These are phyloP conservation scores for Holcopasites calliopsidis DNA, from an alignment of 1,140 invertebrate genomes.

Conservation along the genomic window DNA sequence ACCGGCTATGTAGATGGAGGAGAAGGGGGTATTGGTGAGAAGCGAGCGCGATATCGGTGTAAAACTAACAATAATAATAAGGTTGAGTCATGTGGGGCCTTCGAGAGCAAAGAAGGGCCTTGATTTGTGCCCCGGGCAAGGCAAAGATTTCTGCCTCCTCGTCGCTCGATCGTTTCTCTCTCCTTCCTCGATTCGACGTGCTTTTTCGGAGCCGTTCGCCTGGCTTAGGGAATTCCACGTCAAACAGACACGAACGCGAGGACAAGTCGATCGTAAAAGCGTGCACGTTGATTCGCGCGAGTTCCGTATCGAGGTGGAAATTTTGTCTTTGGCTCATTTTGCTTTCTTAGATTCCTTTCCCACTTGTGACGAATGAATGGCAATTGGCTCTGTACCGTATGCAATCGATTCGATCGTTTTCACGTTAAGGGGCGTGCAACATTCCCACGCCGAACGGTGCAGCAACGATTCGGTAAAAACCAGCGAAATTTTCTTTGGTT, in stretches of 20 bases:
- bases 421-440: not conserved
- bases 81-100: constrained; percentile 74
- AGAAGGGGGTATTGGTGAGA: not conserved
- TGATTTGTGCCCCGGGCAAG: constrained; percentile 75
- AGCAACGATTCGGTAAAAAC: not conserved
- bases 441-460: not conserved
- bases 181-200: constrained; percentile 44
- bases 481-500: no score
- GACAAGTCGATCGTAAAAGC: constrained; percentile 3
- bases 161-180: constrained; percentile 50
- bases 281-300: not conserved
- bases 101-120: constrained; percentile 71
- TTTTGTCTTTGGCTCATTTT: not conserved
- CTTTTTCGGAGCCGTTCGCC: constrained; percentile 56
- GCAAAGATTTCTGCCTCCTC: constrained; percentile 65
- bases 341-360: not conserved
- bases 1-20: no score
- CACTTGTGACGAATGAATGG: constrained; percentile 28
- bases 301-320: not conserved
- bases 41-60: constrained; percentile 33
- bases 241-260: constrained; percentile 19
- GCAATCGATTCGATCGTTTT: not conserved
- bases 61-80: constrained; percentile 69
- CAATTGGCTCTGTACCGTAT: not conserved
- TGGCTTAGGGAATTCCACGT: constrained; percentile 6